phyloP scores from a whole-genome alignment of 2,888 invertebrate species.

The Icerya purchasi region DNA sequence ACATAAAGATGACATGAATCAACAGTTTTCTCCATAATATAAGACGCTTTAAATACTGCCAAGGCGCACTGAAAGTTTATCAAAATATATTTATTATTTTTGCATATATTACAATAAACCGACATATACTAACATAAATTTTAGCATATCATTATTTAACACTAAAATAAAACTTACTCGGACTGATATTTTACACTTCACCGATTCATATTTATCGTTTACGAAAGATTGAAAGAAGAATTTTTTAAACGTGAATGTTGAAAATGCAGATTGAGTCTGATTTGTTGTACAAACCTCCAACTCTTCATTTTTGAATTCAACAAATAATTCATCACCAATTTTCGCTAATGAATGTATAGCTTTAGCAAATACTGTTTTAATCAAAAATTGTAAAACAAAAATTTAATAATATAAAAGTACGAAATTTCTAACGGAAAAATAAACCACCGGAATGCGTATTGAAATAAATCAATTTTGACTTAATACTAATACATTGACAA shows the following conservation, averaged over 20 bases:
- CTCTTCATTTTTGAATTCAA: slow-evolving; percentile 49
- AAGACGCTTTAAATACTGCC: slow-evolving; percentile 50
- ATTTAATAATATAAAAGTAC: too few species aligned
- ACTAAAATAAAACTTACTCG: slow-evolving; percentile 40
- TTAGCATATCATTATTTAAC: too few species aligned
- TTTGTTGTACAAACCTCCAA: slow-evolving; percentile 57
- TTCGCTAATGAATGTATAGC: slow-evolving; percentile 63
- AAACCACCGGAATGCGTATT: too few species aligned
- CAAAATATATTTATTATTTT: too few species aligned
- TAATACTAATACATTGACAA: too few species aligned
- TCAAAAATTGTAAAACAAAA: too few species aligned
- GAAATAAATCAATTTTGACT: too few species aligned
- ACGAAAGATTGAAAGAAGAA: slow-evolving; percentile 57
- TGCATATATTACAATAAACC: too few species aligned
- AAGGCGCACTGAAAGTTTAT: slow-evolving; percentile 37
- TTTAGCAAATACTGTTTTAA: slow-evolving; percentile 23
- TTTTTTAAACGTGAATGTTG: slow-evolving; percentile 49
- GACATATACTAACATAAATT: too few species aligned
- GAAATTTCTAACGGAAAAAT: too few species aligned
- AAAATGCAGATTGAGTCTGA: slow-evolving; percentile 64
- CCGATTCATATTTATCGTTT: slow-evolving; percentile 29
- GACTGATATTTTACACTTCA: slow-evolving; percentile 66
- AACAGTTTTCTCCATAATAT: slow-evolving; percentile 46
- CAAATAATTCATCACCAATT: slow-evolving; percentile 66
- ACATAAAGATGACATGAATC: slow-evolving; percentile 58